Evolutionary conservation across 2,888 invertebrate species (phyloP).

Genomic region (Pollenia amentaria): DNA sequence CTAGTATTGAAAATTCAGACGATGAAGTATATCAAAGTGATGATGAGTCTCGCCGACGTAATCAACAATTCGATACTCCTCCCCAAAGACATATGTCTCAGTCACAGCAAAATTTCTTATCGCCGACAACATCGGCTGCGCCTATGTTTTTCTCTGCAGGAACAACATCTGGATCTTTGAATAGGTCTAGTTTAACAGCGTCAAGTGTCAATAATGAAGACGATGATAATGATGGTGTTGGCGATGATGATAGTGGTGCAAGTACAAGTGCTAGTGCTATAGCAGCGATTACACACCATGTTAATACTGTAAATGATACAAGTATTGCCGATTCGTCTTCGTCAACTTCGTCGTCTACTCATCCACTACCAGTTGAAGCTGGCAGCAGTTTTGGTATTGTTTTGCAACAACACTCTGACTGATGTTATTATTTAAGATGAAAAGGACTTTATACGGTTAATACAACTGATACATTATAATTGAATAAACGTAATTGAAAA

Average conservation of each 20-base stretch:
- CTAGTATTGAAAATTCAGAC: conserved; percentile 78
- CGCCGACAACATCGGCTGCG: conserved; percentile 22
- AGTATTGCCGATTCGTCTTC: conserved; percentile 29
- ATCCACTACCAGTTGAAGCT: conserved; percentile 29
- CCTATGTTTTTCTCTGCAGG: conserved; percentile 27
- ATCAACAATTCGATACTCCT: conserved; percentile 27
- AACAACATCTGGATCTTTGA: neutral
- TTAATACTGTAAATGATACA: conserved; percentile 10
- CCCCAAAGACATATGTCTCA: conserved; percentile 23
- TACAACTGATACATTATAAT: conserved; percentile 26
- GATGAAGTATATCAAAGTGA: conserved; percentile 76
- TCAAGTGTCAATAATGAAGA: conserved; percentile 1
- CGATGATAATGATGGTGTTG: conserved; percentile 25
- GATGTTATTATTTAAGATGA: conserved; percentile 57
- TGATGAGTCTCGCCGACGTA: conserved; percentile 55
- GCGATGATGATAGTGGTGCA: conserved; percentile 51
- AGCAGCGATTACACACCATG: conserved; percentile 28
- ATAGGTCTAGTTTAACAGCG: neutral
- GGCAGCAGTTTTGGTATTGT: conserved; percentile 49
- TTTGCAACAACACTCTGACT: conserved; percentile 60
- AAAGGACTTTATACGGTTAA: conserved; percentile 39
- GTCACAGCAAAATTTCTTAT: conserved; percentile 3
- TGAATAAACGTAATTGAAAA: conserved; percentile 46
- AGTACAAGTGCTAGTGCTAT: conserved; percentile 64
- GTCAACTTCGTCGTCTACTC: conserved; percentile 29